Conservation (phyloP, 2,888 invertebrate genomes). For the Stictocephala bisonia region DNA sequence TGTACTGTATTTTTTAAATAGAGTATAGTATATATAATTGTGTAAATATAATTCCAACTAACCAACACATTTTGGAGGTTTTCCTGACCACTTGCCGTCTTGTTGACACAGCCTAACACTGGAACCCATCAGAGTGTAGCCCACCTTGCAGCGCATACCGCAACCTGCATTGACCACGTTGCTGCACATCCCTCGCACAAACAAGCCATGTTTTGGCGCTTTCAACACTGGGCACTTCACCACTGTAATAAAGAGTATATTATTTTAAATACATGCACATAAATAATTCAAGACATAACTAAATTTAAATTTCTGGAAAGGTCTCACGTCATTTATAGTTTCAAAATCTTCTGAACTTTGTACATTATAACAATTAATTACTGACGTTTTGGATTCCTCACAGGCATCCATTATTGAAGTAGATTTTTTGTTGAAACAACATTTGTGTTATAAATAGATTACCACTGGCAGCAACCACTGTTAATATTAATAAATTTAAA, state of each 20-base stretch:
- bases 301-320: background rate
- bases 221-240: constrained; percentile 70
- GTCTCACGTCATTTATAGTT: too few species aligned
- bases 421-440: too few species aligned
- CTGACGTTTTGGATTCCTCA: too few species aligned
- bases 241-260: constrained; percentile 62
- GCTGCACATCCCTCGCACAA: constrained; percentile 71
- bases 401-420: too few species aligned
- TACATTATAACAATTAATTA: too few species aligned
- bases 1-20: too few species aligned
- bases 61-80: constrained; percentile 72
- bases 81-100: constrained; percentile 76
- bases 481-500: too few species aligned
- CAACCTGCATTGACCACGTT: constrained; percentile 78
- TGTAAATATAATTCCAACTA: too few species aligned
- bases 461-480: too few species aligned
- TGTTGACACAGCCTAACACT: constrained; percentile 73
- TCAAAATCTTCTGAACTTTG: too few species aligned
- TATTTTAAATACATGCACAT: background rate
- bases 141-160: constrained; percentile 74
- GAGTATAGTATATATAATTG: too few species aligned
- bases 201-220: constrained; percentile 74
- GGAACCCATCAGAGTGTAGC: constrained; percentile 68
- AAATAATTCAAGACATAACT: background rate
- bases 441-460: too few species aligned